Percentiles rank a stretch among this genome's conserved stretches.
These are phyloP conservation scores for Cecropterus lyciades DNA, from an alignment of 1,140 invertebrate genomes.

Conservation along the genomic window DNA sequence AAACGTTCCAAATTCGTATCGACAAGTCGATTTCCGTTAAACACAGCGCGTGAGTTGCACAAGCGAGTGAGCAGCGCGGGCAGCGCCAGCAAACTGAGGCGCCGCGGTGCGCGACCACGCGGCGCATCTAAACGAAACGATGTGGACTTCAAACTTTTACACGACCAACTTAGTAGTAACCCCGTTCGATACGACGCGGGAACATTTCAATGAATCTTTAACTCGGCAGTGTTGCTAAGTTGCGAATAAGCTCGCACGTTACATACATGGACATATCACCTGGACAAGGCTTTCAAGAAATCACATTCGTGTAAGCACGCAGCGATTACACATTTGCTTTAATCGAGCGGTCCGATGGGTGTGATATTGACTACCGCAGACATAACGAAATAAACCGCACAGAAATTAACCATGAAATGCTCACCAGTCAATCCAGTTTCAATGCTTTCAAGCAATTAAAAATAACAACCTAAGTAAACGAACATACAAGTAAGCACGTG, in stretches of 20 bases:
- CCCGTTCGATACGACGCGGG: conserved; percentile 14
- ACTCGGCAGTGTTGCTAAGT: conserved; percentile 64
- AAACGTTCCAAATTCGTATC: conserved; percentile 77
- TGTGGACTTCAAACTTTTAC: conserved; percentile 80
- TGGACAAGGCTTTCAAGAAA: conserved; percentile 69
- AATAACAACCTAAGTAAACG: not conserved
- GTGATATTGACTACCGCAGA: conserved; percentile 45
- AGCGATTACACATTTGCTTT: conserved; percentile 57
- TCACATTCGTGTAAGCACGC: conserved; percentile 62
- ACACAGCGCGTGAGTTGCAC: conserved; percentile 43
- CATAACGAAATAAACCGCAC: conserved; percentile 44
- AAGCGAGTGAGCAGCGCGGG: conserved; percentile 78
- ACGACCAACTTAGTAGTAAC: conserved; percentile 52
- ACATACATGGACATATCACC: conserved; percentile 71
- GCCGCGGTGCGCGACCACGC: conserved; percentile 65
- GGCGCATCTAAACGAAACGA: conserved; percentile 65
- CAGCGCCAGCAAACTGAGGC: conserved; percentile 80
- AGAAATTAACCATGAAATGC: conserved; percentile 21
- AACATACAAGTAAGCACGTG: not conserved
- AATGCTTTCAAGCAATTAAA: not conserved
- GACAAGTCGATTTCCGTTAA: conserved; percentile 53
- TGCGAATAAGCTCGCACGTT: conserved; percentile 70
- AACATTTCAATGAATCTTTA: conserved; percentile 39
- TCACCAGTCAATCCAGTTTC: conserved; percentile 5
- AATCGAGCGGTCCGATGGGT: conserved; percentile 47